Evolutionary conservation across 2,888 invertebrate species (phyloP), one percentile per base, ranked within the genome.

Genomic region (Leptodirus hochenwartii): DNA sequence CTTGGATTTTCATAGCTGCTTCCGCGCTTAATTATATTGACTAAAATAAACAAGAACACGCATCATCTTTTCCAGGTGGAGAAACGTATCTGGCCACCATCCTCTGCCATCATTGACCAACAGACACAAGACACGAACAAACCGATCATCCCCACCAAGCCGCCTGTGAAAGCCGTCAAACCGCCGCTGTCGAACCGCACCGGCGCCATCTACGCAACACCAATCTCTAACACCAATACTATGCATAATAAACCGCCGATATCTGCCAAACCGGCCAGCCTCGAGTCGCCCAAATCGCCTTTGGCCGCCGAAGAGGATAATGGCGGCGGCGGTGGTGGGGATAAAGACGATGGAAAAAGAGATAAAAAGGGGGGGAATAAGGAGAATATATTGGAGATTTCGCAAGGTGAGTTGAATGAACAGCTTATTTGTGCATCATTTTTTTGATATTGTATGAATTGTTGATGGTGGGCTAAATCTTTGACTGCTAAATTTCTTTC

Each of bases 161-260:
- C 66, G 42, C 70, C 66, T 28, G 64, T 66, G 41, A 70, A 69
- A 42, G 64, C 70, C 25, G 62, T 65, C 29, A 68, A 69, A 44
- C 66, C 67, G 2, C 51, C 60, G 15, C 48, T 61, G 22, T 51
- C 60, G 14, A 54, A 57, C 8, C 54, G 61, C 39, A 51, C 54
- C 5, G 55, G 58, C 11, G 74, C 75, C 5, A 77, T 79, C 33
- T 85, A 85, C 47, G 85, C 87, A 10, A 85, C 82, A 5, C 85
- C 85, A 6, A 60, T 63, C 14, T 45, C 8, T 20, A 20, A 20
- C 20, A n/a, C n/a, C n/a, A n/a, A n/a, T n/a, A n/a, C n/a, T n/a
- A n/a, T n/a, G n/a, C n/a, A n/a, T n/a, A 34, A 30, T 2, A 58
- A 63, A 44, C 60, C 63, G 1, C 54, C 58, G 1, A 59, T 64